Conservation (phyloP, 2,113 vertebrate species). For the Miniopterus natalensis region DNA sequence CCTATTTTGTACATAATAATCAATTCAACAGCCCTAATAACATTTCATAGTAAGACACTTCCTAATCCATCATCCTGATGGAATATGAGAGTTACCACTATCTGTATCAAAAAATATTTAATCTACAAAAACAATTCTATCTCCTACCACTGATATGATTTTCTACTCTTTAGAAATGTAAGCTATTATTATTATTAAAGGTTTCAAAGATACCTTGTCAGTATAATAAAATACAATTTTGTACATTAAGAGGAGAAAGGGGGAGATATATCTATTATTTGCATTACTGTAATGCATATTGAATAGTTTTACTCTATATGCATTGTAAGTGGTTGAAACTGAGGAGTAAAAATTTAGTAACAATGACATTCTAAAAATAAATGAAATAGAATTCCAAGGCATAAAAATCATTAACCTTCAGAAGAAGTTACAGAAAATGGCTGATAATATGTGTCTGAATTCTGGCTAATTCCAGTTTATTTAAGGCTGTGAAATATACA, state of each 20-base stretch:
- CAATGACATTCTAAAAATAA: not conserved
- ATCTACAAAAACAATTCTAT: conserved; percentile 36
- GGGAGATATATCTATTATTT: not conserved
- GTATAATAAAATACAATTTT: conserved; percentile 37
- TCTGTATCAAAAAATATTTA: conserved; percentile 66
- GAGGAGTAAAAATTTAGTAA: conserved; percentile 28
- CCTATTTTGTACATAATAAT: conserved; percentile 83
- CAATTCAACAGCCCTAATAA: conserved; percentile 85
- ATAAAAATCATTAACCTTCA: conserved; percentile 13
- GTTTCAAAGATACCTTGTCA: not conserved
- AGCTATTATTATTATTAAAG: conserved; percentile 39
- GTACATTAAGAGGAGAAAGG: not conserved
- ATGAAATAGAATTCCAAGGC: not conserved
- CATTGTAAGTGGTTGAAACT: not conserved
- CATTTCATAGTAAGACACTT: conserved; percentile 85
- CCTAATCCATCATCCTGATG: conserved; percentile 84
- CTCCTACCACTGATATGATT: not conserved
- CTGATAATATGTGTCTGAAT: not conserved
- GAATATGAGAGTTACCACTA: conserved; percentile 77
- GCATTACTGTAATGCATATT: not conserved
- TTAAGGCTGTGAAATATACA: not conserved
- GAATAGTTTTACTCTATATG: conserved; percentile 18
- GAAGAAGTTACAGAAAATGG: conserved; percentile 28
- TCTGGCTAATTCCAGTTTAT: not conserved
- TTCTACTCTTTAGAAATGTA: conserved; percentile 40